Conservation (phyloP, 2,113 vertebrate species). For the Dicerorhinus sumatrensis region DNA sequence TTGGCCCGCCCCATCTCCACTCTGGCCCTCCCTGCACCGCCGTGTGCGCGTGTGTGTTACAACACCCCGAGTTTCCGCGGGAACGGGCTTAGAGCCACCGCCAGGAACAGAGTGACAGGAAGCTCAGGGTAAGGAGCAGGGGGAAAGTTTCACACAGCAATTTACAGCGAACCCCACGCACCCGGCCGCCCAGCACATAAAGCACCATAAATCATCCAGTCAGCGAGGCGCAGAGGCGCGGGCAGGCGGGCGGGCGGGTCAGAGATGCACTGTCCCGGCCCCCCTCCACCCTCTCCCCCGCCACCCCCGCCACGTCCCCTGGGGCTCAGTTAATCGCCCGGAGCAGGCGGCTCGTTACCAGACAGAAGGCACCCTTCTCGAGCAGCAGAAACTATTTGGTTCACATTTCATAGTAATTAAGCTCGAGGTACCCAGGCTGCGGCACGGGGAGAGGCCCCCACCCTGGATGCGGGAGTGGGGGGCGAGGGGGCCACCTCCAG, state of each 20-base stretch:
- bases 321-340: not conserved
- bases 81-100: fast-evolving
- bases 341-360: constrained; percentile 15
- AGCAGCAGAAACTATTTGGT: not conserved
- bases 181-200: not conserved
- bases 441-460: not conserved
- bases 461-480: not conserved
- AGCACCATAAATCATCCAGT: constrained; percentile 65
- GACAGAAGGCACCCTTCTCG: not conserved
- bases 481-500: not conserved
- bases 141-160: not conserved
- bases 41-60: too few species aligned
- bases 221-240: not conserved
- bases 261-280: not conserved
- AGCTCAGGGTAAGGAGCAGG: not conserved
- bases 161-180: not conserved
- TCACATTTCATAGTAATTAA: constrained; percentile 26
- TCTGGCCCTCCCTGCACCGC: too few species aligned
- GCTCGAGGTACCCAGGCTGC: not conserved
- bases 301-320: not conserved
- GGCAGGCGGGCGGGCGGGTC: not conserved
- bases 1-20: too few species aligned
- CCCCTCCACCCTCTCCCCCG: not conserved
- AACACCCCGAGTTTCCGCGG: fast-evolving
- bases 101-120: not conserved